Conservation (phyloP, 2,797 vertebrate genomes). For the Sciurus vulgaris region DNA sequence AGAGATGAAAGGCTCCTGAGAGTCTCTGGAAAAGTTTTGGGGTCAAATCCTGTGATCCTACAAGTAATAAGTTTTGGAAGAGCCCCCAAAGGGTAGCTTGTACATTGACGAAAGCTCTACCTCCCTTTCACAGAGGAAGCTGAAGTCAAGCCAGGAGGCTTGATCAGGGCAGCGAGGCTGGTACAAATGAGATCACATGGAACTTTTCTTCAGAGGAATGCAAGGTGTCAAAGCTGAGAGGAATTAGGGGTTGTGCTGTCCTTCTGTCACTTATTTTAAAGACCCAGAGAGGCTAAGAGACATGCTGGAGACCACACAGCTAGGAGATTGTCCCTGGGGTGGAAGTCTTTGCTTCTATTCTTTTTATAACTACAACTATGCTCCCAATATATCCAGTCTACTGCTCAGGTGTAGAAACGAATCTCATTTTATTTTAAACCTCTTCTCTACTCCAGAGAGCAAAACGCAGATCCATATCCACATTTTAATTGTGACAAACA, state of each 20-base stretch:
- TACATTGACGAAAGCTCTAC: neutral
- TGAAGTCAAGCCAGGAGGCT: neutral
- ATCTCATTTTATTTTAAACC: neutral
- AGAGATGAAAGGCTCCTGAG: neutral
- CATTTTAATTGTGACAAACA: neutral
- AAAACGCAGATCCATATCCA: neutral
- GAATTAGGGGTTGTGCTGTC: neutral
- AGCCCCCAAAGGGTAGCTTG: neutral
- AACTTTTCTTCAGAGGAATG: neutral
- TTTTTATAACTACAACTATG: neutral
- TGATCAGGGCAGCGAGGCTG: neutral
- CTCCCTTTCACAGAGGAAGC: neutral
- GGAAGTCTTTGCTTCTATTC: neutral
- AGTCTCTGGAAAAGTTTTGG: neutral
- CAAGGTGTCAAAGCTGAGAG: neutral
- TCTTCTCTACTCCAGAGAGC: neutral
- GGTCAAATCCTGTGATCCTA: neutral
- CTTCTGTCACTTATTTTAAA: neutral
- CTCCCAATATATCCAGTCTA: neutral
- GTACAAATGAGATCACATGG: neutral
- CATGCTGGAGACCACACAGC: neutral
- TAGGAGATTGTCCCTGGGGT: rapidly evolving
- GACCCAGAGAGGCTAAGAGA: neutral
- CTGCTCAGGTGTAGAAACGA: neutral
- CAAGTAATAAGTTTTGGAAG: neutral